These are phyloP conservation scores for Aurelia aurita complex sp. Pacific DNA, from an alignment of 30 jellyfish, hydroid and myxozoan genomes.

Conservation along the genomic window DNA sequence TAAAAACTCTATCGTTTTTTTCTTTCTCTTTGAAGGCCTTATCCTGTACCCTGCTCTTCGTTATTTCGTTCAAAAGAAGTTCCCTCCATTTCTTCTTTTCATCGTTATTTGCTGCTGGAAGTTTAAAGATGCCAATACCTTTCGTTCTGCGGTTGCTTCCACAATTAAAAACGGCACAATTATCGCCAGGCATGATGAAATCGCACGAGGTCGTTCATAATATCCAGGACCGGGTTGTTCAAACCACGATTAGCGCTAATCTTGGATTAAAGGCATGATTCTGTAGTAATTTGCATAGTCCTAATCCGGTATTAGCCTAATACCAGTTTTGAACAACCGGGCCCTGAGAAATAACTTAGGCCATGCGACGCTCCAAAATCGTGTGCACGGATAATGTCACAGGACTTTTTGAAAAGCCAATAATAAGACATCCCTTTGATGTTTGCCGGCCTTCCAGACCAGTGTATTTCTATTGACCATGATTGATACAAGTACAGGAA, in stretches of 20 bases:
- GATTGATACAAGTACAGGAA: neutral
- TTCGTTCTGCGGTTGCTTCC: constrained; percentile 50
- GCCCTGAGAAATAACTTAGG: neutral
- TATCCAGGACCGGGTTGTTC: too few species aligned
- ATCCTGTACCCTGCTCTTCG: constrained; percentile 50
- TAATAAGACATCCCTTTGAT: constrained; percentile 22
- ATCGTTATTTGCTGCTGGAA: constrained; percentile 31
- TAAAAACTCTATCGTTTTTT: constrained; percentile 28
- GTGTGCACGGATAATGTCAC: constrained; percentile 44
- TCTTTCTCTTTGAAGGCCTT: constrained; percentile 23
- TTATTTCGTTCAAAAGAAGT: constrained; percentile 34
- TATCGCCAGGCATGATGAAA: constrained; percentile 45
- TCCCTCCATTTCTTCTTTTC: constrained; percentile 36
- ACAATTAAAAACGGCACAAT: constrained; percentile 54
- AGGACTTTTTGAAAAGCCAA: constrained; percentile 1
- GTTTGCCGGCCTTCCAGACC: constrained; percentile 47
- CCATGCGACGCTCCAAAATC: neutral
- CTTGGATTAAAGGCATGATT: too few species aligned
- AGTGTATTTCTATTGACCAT: constrained; percentile 21
- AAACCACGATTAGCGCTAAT: too few species aligned
- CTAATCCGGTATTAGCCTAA: too few species aligned
- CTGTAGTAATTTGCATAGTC: too few species aligned
- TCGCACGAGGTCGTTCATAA: neutral
- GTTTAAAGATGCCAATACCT: constrained; percentile 45
- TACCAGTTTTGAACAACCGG: too few species aligned